Evolutionary conservation across 1,140 invertebrate genomes (phyloP).

Genomic region (Drosophila nasuta): DNA sequence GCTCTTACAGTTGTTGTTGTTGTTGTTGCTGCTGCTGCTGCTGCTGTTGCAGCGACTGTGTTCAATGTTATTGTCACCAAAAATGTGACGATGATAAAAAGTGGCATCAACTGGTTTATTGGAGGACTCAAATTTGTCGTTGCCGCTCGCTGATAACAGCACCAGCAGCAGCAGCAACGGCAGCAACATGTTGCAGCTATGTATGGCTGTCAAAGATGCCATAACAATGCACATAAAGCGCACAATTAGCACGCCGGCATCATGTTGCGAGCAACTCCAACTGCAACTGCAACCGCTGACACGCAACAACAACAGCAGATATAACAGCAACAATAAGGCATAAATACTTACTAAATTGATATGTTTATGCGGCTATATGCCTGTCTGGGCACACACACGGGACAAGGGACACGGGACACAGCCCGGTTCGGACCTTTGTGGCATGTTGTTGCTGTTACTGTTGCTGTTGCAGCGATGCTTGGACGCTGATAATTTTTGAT

Average conservation of each 20-base stretch:
- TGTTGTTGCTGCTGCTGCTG: conserved; percentile 32
- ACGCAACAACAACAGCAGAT: conserved; percentile 36
- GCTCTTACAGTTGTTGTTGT: conserved; percentile 7
- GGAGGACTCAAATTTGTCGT: conserved; percentile 79
- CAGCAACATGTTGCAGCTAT: conserved; percentile 64
- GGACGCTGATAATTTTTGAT: conserved; percentile 80
- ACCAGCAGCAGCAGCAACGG: conserved; percentile 20
- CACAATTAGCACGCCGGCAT: conserved; percentile 77
- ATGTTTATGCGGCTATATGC: conserved; percentile 67
- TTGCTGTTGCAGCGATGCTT: conserved; percentile 61
- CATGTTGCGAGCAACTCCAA: conserved; percentile 57
- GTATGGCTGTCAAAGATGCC: conserved; percentile 71
- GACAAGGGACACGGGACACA: conserved; percentile 13
- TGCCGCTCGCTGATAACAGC: conserved; percentile 47
- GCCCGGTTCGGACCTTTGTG: conserved; percentile 53
- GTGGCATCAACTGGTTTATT: conserved; percentile 74
- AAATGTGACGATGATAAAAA: conserved; percentile 70
- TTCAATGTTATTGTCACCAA: conserved; percentile 83
- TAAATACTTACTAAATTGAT: conserved; percentile 77
- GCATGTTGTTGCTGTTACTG: conserved; percentile 50
- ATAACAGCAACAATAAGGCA: conserved; percentile 27
- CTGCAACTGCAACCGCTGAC: conserved; percentile 14
- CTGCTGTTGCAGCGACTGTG: conserved; percentile 34
- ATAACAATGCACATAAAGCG: conserved; percentile 77
- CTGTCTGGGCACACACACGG: conserved; percentile 15